phyloP scores from a whole-genome alignment of 2,888 invertebrate genomes.

The Sphecodes monilicornis region DNA sequence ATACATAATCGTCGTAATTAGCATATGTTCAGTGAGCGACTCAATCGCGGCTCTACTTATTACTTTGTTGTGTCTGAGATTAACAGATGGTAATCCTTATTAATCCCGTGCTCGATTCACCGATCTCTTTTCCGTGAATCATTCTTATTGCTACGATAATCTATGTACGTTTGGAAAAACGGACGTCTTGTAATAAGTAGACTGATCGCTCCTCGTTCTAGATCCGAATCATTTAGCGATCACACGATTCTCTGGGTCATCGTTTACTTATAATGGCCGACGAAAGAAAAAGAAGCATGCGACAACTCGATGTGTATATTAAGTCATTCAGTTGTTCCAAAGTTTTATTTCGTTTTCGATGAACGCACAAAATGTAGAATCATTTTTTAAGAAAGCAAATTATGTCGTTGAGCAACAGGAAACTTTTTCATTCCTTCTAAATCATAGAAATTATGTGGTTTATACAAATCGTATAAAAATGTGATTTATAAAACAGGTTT shows the following conservation, averaged over 20 bases:
- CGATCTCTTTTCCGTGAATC: background rate
- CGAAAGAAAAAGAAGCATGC: too few species aligned
- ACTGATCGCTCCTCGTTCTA: background rate
- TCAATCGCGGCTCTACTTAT: slow-evolving; percentile 41
- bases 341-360: background rate
- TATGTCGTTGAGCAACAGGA: too few species aligned
- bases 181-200: background rate
- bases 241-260: background rate
- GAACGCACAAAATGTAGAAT: too few species aligned
- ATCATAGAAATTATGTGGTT: too few species aligned
- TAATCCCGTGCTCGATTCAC: background rate
- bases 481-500: too few species aligned
- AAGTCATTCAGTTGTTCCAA: background rate
- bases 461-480: too few species aligned
- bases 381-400: too few species aligned
- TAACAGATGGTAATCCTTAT: slow-evolving; percentile 3
- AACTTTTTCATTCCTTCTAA: too few species aligned
- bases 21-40: slow-evolving; percentile 36
- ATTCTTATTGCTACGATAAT: background rate
- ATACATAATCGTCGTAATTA: slow-evolving; percentile 43
- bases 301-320: too few species aligned
- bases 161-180: background rate
- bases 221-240: background rate
- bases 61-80: slow-evolving; percentile 36
- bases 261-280: background rate